Evolutionary conservation across 1,140 invertebrate genomes (phyloP).

Genomic region (Teleogryllus occipitalis): DNA sequence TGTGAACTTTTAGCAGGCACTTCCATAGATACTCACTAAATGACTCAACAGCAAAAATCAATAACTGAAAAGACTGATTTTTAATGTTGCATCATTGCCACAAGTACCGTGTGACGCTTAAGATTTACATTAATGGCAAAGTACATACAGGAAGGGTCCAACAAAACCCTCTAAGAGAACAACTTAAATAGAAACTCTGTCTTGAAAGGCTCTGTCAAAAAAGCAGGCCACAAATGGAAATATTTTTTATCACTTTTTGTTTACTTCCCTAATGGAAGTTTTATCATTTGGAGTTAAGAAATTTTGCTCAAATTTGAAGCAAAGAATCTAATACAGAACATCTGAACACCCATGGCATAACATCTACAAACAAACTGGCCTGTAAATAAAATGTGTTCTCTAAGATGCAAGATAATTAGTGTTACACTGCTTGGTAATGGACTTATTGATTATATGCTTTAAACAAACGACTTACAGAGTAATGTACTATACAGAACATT

Average conservation of each 20-base stretch:
- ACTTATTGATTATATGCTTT: neutral
- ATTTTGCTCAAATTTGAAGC: neutral
- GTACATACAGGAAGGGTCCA: neutral
- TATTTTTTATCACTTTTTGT: neutral
- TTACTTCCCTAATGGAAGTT: neutral
- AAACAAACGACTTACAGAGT: neutral
- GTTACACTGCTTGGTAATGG: neutral
- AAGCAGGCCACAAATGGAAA: neutral
- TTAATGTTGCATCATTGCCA: neutral
- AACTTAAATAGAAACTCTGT: neutral
- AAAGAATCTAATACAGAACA: conserved; percentile 2
- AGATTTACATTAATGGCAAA: conserved; percentile 1
- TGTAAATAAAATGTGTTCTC: neutral
- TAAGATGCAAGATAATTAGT: neutral
- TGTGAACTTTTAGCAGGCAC: neutral
- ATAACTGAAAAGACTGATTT: neutral
- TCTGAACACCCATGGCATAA: conserved; percentile 3
- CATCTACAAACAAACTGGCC: neutral
- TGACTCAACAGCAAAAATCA: neutral
- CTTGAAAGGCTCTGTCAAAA: neutral
- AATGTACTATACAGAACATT: conserved; percentile 5
- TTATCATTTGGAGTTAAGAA: neutral
- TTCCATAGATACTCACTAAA: neutral
- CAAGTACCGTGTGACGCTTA: neutral
- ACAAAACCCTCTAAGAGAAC: neutral